Base-by-base conservation (phyloP, 2,888 invertebrate species). In the Dolomedes plantarius region DNA sequence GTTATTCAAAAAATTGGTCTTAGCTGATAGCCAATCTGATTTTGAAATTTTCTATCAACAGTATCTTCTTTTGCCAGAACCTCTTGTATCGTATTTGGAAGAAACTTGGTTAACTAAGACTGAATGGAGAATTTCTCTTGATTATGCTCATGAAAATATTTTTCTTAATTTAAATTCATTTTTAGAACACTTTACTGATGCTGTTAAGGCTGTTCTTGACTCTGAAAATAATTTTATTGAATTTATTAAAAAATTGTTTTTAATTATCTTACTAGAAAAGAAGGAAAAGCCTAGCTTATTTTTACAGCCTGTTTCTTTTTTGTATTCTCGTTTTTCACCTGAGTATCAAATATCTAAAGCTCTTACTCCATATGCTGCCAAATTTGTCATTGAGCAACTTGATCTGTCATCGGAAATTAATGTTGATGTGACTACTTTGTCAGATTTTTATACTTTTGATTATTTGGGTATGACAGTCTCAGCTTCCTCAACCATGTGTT, bases 331-430 rank as follows among this genome's bases (percentile, higher is more conserved):
- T 1, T 83, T 83, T 83, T 77, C 83, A 41, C 41, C 72, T 1
- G 77, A 83, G 13, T 39, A 77, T 72, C 83, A 83, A 31, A 83
- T 83, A 62, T 77, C 72, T n/a, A 46, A 67, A 72, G n/a, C 77
- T 3, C 67, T 83, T 28, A 77, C 83, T 32, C 77, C 83, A 6
- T 83, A 67, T 77, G 76, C 83, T 19, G 50, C 83, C 27, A 77
- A 77, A 27, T 77, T 83, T 71, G 83, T 83, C 13, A 77, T 83
- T 39, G 56, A 83, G 31, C 83, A 83, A 29, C 36, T 72, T n/a
- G 67, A 77, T 73, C 28, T 83, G 23, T 83, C 83, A 0, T 71
- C 64, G 41, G 83, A 83, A 50, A 77, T 83, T 32, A 64, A 46
- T 23, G 72, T 72, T 36, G 77, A 77, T 36, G 71, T 36, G 29